Base-by-base conservation (phyloP, 1,140 invertebrate genomes). In the Chymomyza costata region DNA sequence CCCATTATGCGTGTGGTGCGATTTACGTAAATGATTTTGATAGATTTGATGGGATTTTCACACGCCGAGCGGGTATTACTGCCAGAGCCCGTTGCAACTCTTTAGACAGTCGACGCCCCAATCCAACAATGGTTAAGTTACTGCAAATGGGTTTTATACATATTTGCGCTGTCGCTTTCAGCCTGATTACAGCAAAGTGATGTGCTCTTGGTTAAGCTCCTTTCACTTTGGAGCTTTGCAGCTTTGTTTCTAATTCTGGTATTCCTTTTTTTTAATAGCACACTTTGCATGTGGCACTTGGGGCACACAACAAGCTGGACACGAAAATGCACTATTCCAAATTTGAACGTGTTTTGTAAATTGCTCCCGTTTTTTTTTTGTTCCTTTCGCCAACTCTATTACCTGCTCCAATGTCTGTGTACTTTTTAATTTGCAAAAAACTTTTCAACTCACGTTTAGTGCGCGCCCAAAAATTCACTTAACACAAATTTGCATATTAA, bases 1-100 rank as follows among this genome's bases (percentile, higher is more conserved):
- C 15, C 32, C 43, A 50, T 57, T 62, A 62, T 17, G 21, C 45
- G 54, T 34, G 37, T 16, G 50, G 31, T 62, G 66, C 44, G 71
- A 76, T 76, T 76, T 76, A 66, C 63, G 66, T 78, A 78, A 78
- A 80, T 76, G 71, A 80, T 80, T 78, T 78, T 78, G 71, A 78
- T 78, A 71, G 71, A 67, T 80, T 80, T 71, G 73, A 76, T 71
- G 62, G 73, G 71, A 76, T 76, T 76, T 70, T 19, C 8, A 37
- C 28, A 25, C 58, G 53, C 11, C 14, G 21, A 25, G 21, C 21
- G 8, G 3, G 45, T 50, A 45, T 59, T 59, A 47, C 43, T 48
- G 32, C n/a, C 15, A 6, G 15, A 18, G 13, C 25, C 17, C 21
- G 21, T 15, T 28, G n/a, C 10, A 18, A 25, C 3, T 25, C 8